Conservation (phyloP, 2,888 invertebrate species). For the Hoplodrina ambigua region DNA sequence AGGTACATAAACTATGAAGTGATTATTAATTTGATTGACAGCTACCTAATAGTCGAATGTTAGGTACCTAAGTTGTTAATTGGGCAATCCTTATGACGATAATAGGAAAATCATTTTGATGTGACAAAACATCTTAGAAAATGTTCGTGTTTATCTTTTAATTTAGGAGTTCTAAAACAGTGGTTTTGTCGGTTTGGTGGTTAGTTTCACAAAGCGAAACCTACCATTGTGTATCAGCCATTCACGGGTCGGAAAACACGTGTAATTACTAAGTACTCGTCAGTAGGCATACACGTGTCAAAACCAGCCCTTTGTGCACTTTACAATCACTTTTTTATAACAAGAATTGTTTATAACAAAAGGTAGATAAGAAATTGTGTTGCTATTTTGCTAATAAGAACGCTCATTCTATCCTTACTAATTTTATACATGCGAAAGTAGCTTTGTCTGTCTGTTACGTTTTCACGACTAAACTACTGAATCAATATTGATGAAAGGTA, state of each 20-base stretch:
- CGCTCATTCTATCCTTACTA: no score
- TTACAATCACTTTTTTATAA: neutral
- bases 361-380: no score
- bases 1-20: neutral
- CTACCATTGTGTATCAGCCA: neutral
- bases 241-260: neutral
- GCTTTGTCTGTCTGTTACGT: no score
- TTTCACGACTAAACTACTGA: no score
- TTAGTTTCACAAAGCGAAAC: neutral
- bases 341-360: no score
- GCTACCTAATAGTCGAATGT: conserved; percentile 4
- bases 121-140: conserved; percentile 6
- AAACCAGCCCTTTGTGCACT: neutral
- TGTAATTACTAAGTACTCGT: neutral
- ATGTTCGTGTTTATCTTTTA: conserved; percentile 7
- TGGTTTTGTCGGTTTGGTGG: conserved; percentile 8
- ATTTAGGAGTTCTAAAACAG: conserved; percentile 4
- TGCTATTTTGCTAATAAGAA: no score
- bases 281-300: neutral
- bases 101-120: conserved; percentile 12
- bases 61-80: conserved; percentile 17
- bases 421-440: no score
- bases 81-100: conserved; percentile 11
- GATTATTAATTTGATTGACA: conserved; percentile 28
- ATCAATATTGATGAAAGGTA: no score